Evolutionary conservation across 2,797 vertebrate species (phyloP).

Genomic region (Poecilia velifera): DNA sequence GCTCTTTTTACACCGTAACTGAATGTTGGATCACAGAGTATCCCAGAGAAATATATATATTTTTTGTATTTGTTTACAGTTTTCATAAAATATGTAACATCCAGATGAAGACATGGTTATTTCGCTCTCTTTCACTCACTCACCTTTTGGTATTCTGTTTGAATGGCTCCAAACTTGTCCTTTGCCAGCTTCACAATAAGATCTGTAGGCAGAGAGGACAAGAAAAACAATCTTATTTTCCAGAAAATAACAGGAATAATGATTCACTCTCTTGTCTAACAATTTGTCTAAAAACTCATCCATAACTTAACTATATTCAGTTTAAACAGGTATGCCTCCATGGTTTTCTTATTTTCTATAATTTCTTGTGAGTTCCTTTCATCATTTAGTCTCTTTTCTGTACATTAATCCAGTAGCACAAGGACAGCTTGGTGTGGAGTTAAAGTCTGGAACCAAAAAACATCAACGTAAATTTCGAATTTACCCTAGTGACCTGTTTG

Average conservation of each 20-base stretch:
- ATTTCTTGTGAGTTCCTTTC: neutral
- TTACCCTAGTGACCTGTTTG: neutral
- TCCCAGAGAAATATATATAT: neutral
- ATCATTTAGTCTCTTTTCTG: neutral
- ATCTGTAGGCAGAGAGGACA: constrained; percentile 74
- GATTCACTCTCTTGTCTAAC: neutral
- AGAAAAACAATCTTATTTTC: constrained; percentile 23
- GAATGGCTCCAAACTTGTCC: constrained; percentile 80
- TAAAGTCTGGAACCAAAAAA: neutral
- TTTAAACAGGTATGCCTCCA: neutral
- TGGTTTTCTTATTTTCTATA: neutral
- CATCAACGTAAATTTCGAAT: neutral
- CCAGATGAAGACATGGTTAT: neutral
- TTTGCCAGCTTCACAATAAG: constrained; percentile 80
- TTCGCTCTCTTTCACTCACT: constrained; percentile 14
- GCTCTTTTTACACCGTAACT: neutral
- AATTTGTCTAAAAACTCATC: neutral
- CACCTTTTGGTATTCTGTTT: constrained; percentile 84
- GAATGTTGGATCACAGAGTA: neutral
- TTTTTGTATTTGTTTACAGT: neutral
- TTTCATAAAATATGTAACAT: neutral
- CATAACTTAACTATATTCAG: neutral
- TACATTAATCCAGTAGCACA: neutral
- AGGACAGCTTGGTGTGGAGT: neutral
- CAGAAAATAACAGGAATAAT: neutral